A percentile compares a stretch with the other conserved stretches of the same genome.
Conservation (phyloP, 2,113 vertebrate species). For the Xenopus tropicalis region UCB_Xtro_10.0 CM004446.2:109114001-109114500, state of each 20-base stretch:
- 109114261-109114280: constrained; percentile 28
- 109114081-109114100: constrained; percentile 8
- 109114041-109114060: constrained; percentile 37
- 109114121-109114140: neutral
- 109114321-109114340: constrained; percentile 43
- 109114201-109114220: constrained; percentile 24
- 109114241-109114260: constrained; percentile 26
- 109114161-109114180: constrained; percentile 25
- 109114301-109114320: constrained; percentile 33
- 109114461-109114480: too few species aligned
- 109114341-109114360: constrained; percentile 32
- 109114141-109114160: constrained; percentile 4
- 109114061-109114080: constrained; percentile 30
- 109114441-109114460: too few species aligned
- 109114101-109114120: constrained; percentile 9
- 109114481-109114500: neutral
- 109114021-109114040: constrained; percentile 38
- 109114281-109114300: constrained; percentile 36
- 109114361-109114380: constrained; percentile 40
- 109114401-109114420: constrained; percentile 21
- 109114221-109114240: constrained; percentile 39
- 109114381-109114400: constrained; percentile 24
- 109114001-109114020: constrained; percentile 22
- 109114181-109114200: constrained; percentile 24
- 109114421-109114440: neutral